These are phyloP conservation scores for Lasiommata megera DNA, from an alignment of 2,888 invertebrate species.

Conservation along the genomic window DNA sequence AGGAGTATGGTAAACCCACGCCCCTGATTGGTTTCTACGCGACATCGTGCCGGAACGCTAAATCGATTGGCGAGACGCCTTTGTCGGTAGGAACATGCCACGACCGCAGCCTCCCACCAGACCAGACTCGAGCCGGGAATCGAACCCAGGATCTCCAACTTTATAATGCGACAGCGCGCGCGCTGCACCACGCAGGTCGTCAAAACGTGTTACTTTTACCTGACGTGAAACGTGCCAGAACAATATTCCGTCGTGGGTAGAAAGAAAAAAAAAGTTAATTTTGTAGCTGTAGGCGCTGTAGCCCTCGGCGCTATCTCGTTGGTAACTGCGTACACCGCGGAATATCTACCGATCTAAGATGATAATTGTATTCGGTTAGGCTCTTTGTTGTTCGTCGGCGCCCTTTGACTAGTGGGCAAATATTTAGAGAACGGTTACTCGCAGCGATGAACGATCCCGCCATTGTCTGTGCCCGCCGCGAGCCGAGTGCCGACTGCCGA, in stretches of 20 bases:
- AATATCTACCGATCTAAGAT: constrained; percentile 24
- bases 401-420: constrained; percentile 69
- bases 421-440: constrained; percentile 75
- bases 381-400: constrained; percentile 54
- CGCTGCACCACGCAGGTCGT: too few relatives aligned
- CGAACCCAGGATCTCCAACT: too few relatives aligned
- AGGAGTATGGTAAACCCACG: too few relatives aligned
- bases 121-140: too few relatives aligned
- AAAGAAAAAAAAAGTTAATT: neutral
- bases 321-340: constrained; percentile 14
- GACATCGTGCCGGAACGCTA: too few relatives aligned
- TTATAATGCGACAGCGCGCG: too few relatives aligned
- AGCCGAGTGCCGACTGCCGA: constrained; percentile 49
- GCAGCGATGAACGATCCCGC: constrained; percentile 69
- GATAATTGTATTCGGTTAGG: constrained; percentile 46
- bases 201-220: neutral
- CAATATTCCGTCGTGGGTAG: neutral
- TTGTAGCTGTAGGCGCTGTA: neutral
- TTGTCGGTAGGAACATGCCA: too few relatives aligned
- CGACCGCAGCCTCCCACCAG: too few relatives aligned
- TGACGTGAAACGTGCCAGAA: neutral
- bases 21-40: too few relatives aligned
- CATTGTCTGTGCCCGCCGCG: constrained; percentile 70
- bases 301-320: constrained; percentile 15
- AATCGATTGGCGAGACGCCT: too few relatives aligned